A percentile compares a stretch with the other conserved stretches of the same genome.
These are phyloP conservation scores for Rhegmatorhina hoffmannsi DNA, from an alignment of 2,113 vertebrate genomes.

Conservation along the genomic window DNA sequence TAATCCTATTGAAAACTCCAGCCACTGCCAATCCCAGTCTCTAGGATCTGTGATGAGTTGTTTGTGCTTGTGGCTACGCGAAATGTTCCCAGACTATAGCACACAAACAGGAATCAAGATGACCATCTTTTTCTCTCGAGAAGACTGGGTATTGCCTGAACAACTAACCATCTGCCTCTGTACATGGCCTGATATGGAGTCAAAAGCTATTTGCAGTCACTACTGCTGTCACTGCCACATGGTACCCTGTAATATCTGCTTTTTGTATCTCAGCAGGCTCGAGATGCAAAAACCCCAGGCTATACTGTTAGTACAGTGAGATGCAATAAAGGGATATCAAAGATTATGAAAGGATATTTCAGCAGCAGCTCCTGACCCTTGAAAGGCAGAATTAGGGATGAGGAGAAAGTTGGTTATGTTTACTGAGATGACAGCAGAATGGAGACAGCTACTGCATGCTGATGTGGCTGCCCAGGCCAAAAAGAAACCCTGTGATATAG, in stretches of 20 bases:
- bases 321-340: background rate
- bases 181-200: background rate
- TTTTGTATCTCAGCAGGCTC: background rate
- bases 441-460: background rate
- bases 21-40: background rate
- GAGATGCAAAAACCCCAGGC: background rate
- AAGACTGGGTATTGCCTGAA: background rate
- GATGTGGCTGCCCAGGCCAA: background rate
- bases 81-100: background rate
- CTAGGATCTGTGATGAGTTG: background rate
- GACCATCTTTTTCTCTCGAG: background rate
- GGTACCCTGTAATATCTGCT: background rate
- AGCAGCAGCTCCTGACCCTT: background rate
- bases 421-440: background rate
- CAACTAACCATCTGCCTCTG: conserved; percentile 2
- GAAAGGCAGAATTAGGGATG: background rate
- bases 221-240: background rate
- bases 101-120: background rate
- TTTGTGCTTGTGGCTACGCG: background rate
- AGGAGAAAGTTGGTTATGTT: background rate
- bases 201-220: background rate
- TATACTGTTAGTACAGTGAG: background rate
- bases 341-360: background rate
- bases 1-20: background rate
- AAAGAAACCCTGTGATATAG: background rate